Evolutionary conservation across 2,113 vertebrate genomes (phyloP).

Genomic region (Turdus rufiventris): DNA sequence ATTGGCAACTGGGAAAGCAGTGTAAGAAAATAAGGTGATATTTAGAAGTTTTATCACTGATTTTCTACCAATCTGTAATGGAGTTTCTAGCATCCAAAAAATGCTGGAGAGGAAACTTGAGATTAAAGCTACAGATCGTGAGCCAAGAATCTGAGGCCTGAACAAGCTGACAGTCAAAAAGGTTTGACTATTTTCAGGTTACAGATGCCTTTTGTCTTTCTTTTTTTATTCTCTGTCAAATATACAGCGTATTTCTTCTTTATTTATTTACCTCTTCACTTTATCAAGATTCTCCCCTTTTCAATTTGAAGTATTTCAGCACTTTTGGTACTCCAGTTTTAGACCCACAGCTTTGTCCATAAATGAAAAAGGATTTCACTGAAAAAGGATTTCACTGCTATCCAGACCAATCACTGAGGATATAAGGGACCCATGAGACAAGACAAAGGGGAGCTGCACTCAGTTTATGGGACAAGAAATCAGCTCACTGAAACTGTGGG

Average conservation of each 20-base stretch:
- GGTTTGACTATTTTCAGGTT: neutral
- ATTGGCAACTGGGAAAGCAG: constrained; percentile 54
- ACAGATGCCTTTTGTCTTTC: neutral
- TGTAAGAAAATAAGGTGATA: constrained; percentile 59
- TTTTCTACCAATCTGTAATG: constrained; percentile 38
- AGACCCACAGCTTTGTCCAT: neutral
- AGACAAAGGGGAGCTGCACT: neutral
- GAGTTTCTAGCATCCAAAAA: constrained; percentile 32
- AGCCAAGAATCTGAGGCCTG: neutral
- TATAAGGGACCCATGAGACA: neutral
- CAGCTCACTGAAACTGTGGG: neutral
- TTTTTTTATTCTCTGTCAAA: neutral
- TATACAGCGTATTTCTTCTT: neutral
- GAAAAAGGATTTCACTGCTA: neutral
- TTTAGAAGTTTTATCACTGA: constrained; percentile 45
- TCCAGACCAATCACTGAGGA: neutral
- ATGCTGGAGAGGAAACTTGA: constrained; percentile 18
- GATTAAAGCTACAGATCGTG: neutral
- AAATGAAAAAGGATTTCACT: neutral
- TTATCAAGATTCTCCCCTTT: neutral
- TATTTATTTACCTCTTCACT: neutral
- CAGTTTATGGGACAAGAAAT: neutral
- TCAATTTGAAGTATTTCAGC: neutral
- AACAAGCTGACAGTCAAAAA: neutral
- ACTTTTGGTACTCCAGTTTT: neutral